Evolutionary conservation across 1,140 invertebrate genomes (phyloP).

Genomic region (Drosophila seguyi): DNA sequence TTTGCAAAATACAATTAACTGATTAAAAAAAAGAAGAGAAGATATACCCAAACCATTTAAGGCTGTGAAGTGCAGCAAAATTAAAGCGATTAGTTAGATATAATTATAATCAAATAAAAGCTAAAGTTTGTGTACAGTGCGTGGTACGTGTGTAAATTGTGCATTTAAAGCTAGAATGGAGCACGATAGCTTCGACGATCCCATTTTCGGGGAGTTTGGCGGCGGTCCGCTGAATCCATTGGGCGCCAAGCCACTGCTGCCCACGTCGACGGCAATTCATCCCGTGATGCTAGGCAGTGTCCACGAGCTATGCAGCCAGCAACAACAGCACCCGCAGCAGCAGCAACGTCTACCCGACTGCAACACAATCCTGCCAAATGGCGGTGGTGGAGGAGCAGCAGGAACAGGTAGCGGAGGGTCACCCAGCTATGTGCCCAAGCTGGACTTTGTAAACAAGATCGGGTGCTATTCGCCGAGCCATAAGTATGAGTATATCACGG

Average conservation of each 20-base stretch:
- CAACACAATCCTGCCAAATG: slow-evolving; percentile 79
- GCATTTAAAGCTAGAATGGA: slow-evolving; percentile 86
- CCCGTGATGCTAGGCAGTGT: slow-evolving; percentile 89
- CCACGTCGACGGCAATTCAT: slow-evolving; percentile 76
- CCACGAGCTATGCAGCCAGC: slow-evolving; percentile 70
- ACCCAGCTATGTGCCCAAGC: slow-evolving; percentile 76
- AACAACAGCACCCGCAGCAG: slow-evolving; percentile 48
- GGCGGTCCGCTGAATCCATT: slow-evolving; percentile 78
- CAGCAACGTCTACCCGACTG: slow-evolving; percentile 80
- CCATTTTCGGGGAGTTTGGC: slow-evolving; percentile 90
- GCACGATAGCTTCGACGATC: slow-evolving; percentile 90
- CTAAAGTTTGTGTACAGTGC: slow-evolving; percentile 24
- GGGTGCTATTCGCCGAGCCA: slow-evolving; percentile 83
- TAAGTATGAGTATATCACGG: slow-evolving; percentile 82
- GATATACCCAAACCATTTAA: background rate
- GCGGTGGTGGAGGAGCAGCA: slow-evolving; percentile 37
- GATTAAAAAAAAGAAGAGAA: slow-evolving; percentile 62
- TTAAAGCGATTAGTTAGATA: slow-evolving; percentile 47
- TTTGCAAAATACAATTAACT: slow-evolving; percentile 79
- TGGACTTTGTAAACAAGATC: slow-evolving; percentile 80
- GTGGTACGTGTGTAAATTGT: slow-evolving; percentile 13
- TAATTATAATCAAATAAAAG: slow-evolving; percentile 52
- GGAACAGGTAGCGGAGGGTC: slow-evolving; percentile 55
- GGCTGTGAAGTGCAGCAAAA: slow-evolving; percentile 20
- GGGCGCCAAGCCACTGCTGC: slow-evolving; percentile 84